Evolutionary conservation across 2,888 invertebrate genomes (phyloP).

Genomic region (Drosophila picticornis): DNA sequence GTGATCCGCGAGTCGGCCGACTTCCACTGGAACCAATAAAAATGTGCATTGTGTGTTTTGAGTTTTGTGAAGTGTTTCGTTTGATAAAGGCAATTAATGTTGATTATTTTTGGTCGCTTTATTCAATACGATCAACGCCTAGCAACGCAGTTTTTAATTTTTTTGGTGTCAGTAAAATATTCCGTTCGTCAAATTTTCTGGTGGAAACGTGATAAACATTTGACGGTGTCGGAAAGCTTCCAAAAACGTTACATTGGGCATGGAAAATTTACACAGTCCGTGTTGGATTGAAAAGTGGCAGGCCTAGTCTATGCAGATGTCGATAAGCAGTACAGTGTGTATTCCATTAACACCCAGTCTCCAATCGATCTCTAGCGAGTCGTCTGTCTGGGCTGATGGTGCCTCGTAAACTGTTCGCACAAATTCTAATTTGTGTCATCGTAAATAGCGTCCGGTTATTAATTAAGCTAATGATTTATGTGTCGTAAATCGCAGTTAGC

Average conservation of each 20-base stretch:
- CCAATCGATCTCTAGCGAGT: background rate
- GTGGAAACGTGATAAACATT: slow-evolving; percentile 62
- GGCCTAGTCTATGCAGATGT: background rate
- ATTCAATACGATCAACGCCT: slow-evolving; percentile 38
- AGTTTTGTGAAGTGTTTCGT: slow-evolving; percentile 23
- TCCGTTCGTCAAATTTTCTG: slow-evolving; percentile 44
- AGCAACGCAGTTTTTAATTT: slow-evolving; percentile 25
- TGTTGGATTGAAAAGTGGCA: slow-evolving; percentile 1
- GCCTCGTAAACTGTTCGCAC: slow-evolving; percentile 74
- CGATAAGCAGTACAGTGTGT: background rate
- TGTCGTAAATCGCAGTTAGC: slow-evolving; percentile 66
- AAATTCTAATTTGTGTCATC: slow-evolving; percentile 82
- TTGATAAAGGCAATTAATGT: slow-evolving; percentile 55
- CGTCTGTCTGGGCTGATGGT: slow-evolving; percentile 29
- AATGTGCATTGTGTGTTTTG: slow-evolving; percentile 30
- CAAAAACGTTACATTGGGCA: slow-evolving; percentile 44
- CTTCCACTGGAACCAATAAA: slow-evolving; percentile 21
- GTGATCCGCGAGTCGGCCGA: slow-evolving; percentile 65
- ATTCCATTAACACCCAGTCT: slow-evolving; percentile 59
- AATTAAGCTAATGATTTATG: slow-evolving; percentile 80
- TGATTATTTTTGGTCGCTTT: slow-evolving; percentile 35
- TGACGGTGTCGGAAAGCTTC: slow-evolving; percentile 55
- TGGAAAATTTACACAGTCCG: slow-evolving; percentile 57
- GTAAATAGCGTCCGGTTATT: slow-evolving; percentile 77
- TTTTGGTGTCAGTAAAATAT: slow-evolving; percentile 55